Evolutionary conservation across 2,888 invertebrate species (phyloP).

Genomic region (Hipparchia semele): DNA sequence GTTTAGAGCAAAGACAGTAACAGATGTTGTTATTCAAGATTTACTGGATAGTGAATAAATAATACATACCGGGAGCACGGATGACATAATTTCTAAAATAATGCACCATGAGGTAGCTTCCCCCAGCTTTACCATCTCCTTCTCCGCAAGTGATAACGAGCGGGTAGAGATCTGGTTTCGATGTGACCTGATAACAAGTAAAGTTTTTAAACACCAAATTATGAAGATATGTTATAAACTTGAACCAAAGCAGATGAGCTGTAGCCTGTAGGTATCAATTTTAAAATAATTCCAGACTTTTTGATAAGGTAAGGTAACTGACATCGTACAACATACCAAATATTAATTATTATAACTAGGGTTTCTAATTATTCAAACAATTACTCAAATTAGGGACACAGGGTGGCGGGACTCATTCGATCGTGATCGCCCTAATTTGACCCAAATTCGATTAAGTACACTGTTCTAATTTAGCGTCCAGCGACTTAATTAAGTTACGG

Average conservation of each 20-base stretch:
- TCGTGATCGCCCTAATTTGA: neutral
- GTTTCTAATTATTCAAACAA: neutral
- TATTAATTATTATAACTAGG: neutral
- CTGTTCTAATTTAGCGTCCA: neutral
- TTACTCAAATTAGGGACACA: neutral
- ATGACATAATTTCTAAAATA: slow-evolving; percentile 92
- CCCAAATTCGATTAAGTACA: neutral
- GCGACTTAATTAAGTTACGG: slow-evolving; percentile 1
- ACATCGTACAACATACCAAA: neutral
- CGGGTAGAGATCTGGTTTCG: slow-evolving; percentile 93
- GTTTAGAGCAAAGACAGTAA: too few species aligned
- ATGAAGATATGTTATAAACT: too few species aligned
- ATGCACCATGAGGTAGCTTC: slow-evolving; percentile 92
- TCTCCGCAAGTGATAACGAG: slow-evolving; percentile 91
- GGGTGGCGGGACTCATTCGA: neutral
- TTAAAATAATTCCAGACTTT: too few species aligned
- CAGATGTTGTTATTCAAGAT: too few species aligned
- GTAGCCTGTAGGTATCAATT: too few species aligned
- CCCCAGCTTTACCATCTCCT: slow-evolving; percentile 86
- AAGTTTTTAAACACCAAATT: neutral
- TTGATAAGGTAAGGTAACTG: too few species aligned
- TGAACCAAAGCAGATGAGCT: too few species aligned
- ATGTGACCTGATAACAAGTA: slow-evolving; percentile 85
- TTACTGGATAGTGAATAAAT: neutral
- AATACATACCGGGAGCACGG: slow-evolving; percentile 84